Evolutionary conservation across 2,797 vertebrate species (phyloP).

Genomic region (Sebastes trivittatus): DNA sequence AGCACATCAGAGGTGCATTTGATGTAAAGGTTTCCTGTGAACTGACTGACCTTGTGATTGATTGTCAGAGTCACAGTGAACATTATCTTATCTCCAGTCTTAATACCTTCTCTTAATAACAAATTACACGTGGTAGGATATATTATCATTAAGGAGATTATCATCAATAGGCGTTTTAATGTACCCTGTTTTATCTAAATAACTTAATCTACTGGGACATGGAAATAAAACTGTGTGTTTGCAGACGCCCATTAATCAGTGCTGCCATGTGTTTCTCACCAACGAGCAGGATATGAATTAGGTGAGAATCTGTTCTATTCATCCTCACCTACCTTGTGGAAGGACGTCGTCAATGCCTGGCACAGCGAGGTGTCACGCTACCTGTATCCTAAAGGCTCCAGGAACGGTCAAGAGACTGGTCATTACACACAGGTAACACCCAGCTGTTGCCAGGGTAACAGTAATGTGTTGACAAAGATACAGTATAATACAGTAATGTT

Average conservation of each 20-base stretch:
- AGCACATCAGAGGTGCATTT: background rate
- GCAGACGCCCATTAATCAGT: conserved; percentile 12
- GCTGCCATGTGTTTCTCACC: conserved; percentile 29
- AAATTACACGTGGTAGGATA: conserved; percentile 10
- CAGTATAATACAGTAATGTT: background rate
- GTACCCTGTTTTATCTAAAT: conserved; percentile 22
- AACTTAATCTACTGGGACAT: conserved; percentile 17
- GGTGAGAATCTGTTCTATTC: conserved; percentile 79
- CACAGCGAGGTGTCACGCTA: conserved; percentile 67
- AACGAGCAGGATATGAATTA: conserved; percentile 72
- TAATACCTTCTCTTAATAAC: conserved; percentile 19
- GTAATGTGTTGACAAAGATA: background rate
- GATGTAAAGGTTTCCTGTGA: conserved; percentile 11
- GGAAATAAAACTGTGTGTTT: conserved; percentile 13
- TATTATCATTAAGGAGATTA: conserved; percentile 24
- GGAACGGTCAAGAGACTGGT: conserved; percentile 11
- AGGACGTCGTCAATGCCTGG: conserved; percentile 60
- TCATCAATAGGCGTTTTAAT: conserved; percentile 8
- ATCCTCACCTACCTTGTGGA: background rate
- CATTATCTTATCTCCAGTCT: conserved; percentile 35
- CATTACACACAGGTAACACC: conserved; percentile 83
- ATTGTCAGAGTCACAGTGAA: conserved; percentile 16
- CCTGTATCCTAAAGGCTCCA: conserved; percentile 57
- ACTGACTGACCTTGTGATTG: conserved; percentile 7
- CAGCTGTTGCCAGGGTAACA: background rate